Evolutionary conservation across 2,113 vertebrate species (phyloP).

Genomic region (Austrofundulus limnaeus): DNA sequence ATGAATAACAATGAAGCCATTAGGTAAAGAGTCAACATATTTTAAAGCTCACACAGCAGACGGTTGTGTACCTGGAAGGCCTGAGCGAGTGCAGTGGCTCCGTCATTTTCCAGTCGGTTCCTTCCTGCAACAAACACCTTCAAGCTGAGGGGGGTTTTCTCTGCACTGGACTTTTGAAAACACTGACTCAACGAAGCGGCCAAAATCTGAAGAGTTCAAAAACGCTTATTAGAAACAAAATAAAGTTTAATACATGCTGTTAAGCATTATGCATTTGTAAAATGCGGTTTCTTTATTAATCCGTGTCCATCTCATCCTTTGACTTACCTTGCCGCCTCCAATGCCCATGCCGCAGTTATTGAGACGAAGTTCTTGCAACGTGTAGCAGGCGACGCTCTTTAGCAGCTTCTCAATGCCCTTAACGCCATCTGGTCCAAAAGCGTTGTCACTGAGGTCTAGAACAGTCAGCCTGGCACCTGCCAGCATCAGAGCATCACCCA

Average conservation of each 20-base stretch:
- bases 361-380: slow-evolving; percentile 88
- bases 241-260: background rate
- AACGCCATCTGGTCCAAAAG: slow-evolving; percentile 96
- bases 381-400: slow-evolving; percentile 88
- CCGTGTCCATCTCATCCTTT: background rate
- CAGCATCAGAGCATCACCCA: slow-evolving; percentile 88
- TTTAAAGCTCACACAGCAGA: background rate
- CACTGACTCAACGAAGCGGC: slow-evolving; percentile 88
- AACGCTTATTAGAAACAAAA: background rate
- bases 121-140: slow-evolving; percentile 94
- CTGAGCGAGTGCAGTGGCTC: slow-evolving; percentile 91
- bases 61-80: slow-evolving; percentile 86
- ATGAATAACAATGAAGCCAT: background rate
- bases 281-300: background rate
- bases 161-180: slow-evolving; percentile 83
- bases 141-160: slow-evolving; percentile 84
- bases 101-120: slow-evolving; percentile 96
- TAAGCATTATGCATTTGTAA: background rate
- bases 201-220: slow-evolving; percentile 82
- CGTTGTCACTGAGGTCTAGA: slow-evolving; percentile 96
- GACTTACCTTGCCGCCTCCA: slow-evolving; percentile 91
- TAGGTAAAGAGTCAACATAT: background rate
- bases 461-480: slow-evolving; percentile 89
- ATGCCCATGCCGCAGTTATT: slow-evolving; percentile 99
- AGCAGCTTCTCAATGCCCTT: slow-evolving; percentile 91